Evolutionary conservation across 92 coral and sea anemone species (phyloP).

Genomic region (Isaurus tuberculatus): DNA sequence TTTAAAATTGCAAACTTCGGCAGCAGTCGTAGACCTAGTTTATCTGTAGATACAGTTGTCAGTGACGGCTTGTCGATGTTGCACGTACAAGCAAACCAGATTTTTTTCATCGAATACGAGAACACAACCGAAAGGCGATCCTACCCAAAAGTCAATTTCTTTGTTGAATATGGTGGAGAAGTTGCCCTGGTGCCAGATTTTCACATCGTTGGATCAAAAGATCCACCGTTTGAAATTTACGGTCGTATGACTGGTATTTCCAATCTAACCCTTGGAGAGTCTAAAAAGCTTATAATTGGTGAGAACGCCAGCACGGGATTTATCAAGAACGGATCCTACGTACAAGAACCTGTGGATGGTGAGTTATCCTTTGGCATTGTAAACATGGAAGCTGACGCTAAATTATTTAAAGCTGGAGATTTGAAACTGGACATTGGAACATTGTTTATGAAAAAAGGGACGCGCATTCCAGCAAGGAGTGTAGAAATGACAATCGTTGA

Average conservation of each 20-base stretch:
- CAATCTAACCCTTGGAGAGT: constrained; percentile 64
- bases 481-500: constrained; percentile 51
- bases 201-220: constrained; percentile 60
- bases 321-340: constrained; percentile 49
- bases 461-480: constrained; percentile 52
- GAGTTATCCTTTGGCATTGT: constrained; percentile 59
- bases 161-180: constrained; percentile 65
- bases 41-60: constrained; percentile 58
- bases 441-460: constrained; percentile 62
- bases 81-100: constrained; percentile 64
- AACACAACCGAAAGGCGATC: constrained; percentile 66
- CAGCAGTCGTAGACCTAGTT: constrained; percentile 34
- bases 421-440: constrained; percentile 63
- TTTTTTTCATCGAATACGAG: constrained; percentile 69
- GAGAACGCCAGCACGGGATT: constrained; percentile 61
- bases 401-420: constrained; percentile 48
- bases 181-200: constrained; percentile 64
- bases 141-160: constrained; percentile 62
- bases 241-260: constrained; percentile 71
- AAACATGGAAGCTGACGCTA: constrained; percentile 54
- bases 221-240: constrained; percentile 58
- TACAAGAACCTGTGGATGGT: constrained; percentile 57
- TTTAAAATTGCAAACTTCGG: constrained; percentile 54
- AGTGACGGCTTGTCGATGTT: constrained; percentile 62
- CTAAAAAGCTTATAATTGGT: constrained; percentile 42